Evolutionary conservation across 2,888 invertebrate genomes (phyloP).

Genomic region (Psylliodes chrysocephalus): DNA sequence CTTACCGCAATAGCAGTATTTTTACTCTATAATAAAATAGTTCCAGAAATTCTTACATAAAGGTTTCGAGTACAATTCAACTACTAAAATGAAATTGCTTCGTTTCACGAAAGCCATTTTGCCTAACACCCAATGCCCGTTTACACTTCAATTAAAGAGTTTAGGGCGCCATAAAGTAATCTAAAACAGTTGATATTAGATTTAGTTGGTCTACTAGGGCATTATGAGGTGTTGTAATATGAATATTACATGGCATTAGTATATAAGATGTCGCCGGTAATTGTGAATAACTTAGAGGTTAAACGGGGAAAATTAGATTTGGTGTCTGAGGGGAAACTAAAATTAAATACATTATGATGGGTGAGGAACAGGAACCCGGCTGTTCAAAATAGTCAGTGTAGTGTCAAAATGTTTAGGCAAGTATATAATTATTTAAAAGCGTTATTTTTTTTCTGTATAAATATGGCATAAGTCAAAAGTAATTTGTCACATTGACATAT

Average conservation of each 20-base stretch:
- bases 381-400: too few relatives aligned
- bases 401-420: too few relatives aligned
- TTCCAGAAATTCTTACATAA: constrained; percentile 1
- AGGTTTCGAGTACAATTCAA: not conserved
- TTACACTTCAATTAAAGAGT: constrained; percentile 33
- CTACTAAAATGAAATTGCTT: constrained; percentile 26
- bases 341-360: too few relatives aligned
- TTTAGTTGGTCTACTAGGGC: not conserved
- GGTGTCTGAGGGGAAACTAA: too few relatives aligned
- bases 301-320: too few relatives aligned
- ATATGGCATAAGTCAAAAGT: too few relatives aligned
- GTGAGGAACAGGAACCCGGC: too few relatives aligned
- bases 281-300: constrained; percentile 2
- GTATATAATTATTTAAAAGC: too few relatives aligned
- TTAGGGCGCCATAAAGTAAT: constrained; percentile 25
- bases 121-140: constrained; percentile 27
- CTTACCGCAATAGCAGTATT: too few relatives aligned
- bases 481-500: too few relatives aligned
- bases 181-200: constrained; percentile 24
- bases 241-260: constrained; percentile 18
- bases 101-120: constrained; percentile 30
- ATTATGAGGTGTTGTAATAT: constrained; percentile 6
- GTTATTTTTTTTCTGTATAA: too few relatives aligned
- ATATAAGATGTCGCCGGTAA: not conserved
- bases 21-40: not conserved